Evolutionary conservation across 2,797 vertebrate genomes (phyloP).

Genomic region (Brachyalestes nurse): DNA sequence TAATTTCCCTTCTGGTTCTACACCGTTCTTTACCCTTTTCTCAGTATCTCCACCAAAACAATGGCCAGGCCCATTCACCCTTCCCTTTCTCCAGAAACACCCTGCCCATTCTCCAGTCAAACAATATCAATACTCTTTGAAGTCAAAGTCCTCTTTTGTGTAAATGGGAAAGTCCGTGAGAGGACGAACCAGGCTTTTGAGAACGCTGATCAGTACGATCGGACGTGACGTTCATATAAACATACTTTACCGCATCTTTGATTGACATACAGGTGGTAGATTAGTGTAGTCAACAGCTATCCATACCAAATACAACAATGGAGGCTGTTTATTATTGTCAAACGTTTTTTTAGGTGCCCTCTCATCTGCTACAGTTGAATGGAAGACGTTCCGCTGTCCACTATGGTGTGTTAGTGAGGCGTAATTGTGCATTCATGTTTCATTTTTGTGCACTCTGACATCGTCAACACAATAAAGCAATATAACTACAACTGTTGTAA

Average conservation of each 20-base stretch:
- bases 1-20: slow-evolving; percentile 10
- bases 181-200: slow-evolving; percentile 21
- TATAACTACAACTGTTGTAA: slow-evolving; percentile 37
- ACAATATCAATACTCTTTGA: slow-evolving; percentile 36
- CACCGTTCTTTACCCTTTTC: not conserved
- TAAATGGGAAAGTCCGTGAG: slow-evolving; percentile 36
- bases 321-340: slow-evolving; percentile 13
- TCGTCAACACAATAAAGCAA: slow-evolving; percentile 35
- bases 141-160: slow-evolving; percentile 37
- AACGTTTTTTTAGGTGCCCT: not conserved
- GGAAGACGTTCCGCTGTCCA: not conserved
- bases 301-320: not conserved
- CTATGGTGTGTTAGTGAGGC: slow-evolving; percentile 19
- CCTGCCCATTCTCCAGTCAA: slow-evolving; percentile 21
- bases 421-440: slow-evolving; percentile 30
- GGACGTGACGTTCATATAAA: slow-evolving; percentile 7
- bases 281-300: slow-evolving; percentile 18
- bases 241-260: slow-evolving; percentile 23
- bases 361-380: slow-evolving; percentile 6
- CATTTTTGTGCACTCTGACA: slow-evolving; percentile 27
- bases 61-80: slow-evolving; percentile 1
- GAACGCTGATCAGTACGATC: slow-evolving; percentile 21
- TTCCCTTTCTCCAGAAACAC: slow-evolving; percentile 19
- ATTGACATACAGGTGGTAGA: slow-evolving; percentile 27
- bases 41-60: slow-evolving; percentile 31